Base-by-base conservation (phyloP, 2,797 vertebrate genomes). In the Heteromormyrus szaboi region DNA sequence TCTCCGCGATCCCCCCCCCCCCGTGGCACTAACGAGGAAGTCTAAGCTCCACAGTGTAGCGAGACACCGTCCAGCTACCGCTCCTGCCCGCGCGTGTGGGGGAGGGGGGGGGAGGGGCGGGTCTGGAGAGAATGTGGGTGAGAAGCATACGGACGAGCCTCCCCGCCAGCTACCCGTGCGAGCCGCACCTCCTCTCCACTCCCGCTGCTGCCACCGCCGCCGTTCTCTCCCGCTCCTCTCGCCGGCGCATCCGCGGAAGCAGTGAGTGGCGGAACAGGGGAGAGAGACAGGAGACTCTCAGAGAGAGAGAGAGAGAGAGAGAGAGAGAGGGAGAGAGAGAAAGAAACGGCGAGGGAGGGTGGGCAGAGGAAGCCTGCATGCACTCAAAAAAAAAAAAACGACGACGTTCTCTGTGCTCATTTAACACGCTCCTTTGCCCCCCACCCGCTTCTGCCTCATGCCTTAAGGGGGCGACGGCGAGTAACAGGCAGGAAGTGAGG, bases 181-280 rank as follows among this genome's bases (percentile, higher is more conserved):
- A 22, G 65, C 68, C 59, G 62, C 65, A 11, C 56, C 68, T 88
- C 89, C 68, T 89, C 84, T 90, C 29, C 88, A 1, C 86, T 86
- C 86, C 87, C 19, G 54, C 46, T 33, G 51, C 17, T 0, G 89
- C 72, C 59, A 68, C 88, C 88, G 86, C 86, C 91, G 48, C 89
- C 3, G 54, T 41, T 85, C 92, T 85, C 92, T 93, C 92, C 90
- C 87, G 92, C 92, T 93, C 90, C 92, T 93, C 94, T 93, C 94
- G 93, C 94, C 94, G 90, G 95, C 95, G 95, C 96, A 94, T 96
- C 95, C 96, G 95, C 95, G 95, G 95, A 94, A 92, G 96, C 92
- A 90, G 95, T 89, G 93, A 96, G 93, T 94, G 93, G 95, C 94
- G 94, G 94, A 90, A 92, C 95, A 96, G 96, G 94, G 90, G 92